These are phyloP conservation scores for Picus viridis DNA, from an alignment of 2,797 vertebrate species.

Conservation along the genomic window DNA sequence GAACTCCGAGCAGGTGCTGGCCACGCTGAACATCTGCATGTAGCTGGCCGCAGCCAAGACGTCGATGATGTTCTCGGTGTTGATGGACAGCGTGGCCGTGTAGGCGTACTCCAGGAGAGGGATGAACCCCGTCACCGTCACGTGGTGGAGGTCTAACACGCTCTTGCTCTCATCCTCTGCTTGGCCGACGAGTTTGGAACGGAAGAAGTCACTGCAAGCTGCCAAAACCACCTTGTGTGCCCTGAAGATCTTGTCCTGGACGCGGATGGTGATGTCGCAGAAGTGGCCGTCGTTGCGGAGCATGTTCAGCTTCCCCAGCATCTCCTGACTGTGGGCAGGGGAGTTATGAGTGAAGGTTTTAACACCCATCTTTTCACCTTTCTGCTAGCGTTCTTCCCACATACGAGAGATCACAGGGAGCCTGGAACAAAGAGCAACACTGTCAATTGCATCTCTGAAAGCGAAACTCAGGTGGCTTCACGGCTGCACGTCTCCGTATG, in stretches of 20 bases:
- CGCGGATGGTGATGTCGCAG: constrained; percentile 96
- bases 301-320: constrained; percentile 93
- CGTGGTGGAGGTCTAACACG: constrained; percentile 92
- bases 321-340: constrained; percentile 92
- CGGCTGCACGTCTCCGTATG: rapidly evolving
- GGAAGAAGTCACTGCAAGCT: constrained; percentile 97
- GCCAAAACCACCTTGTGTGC: constrained; percentile 99
- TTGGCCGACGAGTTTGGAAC: constrained; percentile 92
- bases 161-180: constrained; percentile 90
- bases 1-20: constrained; percentile 97
- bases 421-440: constrained; percentile 72
- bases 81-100: constrained; percentile 96
- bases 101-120: constrained; percentile 97
- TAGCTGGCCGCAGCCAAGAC: constrained; percentile 97
- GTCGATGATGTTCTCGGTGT: constrained; percentile 98
- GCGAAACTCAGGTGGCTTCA: not conserved
- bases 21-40: constrained; percentile 98
- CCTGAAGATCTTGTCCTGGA: constrained; percentile 97
- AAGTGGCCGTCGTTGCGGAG: constrained; percentile 92
- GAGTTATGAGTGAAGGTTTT: constrained; percentile 91
- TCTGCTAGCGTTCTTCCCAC: constrained; percentile 70
- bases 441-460: not conserved
- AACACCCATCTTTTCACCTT: constrained; percentile 83
- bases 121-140: constrained; percentile 93
- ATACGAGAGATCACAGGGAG: constrained; percentile 66